phyloP scores from a whole-genome alignment of 2,113 vertebrate genomes.

The Sphyrna mokarran region DNA sequence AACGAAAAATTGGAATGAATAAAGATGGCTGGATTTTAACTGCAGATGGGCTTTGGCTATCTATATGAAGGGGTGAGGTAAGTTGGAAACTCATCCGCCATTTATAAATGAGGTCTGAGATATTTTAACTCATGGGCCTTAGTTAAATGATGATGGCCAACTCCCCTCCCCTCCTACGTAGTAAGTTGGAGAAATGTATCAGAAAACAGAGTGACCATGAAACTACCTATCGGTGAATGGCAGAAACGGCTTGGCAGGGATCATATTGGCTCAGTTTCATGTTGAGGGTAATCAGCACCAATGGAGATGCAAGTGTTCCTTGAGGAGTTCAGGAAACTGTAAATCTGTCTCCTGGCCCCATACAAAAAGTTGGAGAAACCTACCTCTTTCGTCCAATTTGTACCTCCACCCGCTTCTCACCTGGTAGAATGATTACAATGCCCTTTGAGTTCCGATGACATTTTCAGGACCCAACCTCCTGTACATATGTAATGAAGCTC shows the following conservation, averaged over 20 bases:
- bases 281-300: not conserved
- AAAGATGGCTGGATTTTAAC: not conserved
- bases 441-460: not conserved
- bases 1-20: conserved; percentile 5
- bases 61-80: not conserved
- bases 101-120: not conserved
- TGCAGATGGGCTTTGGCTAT: not conserved
- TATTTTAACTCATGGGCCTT: not conserved
- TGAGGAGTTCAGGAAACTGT: not conserved
- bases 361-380: not conserved
- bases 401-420: not conserved
- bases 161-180: not conserved
- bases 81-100: not conserved
- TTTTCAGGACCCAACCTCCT: not conserved
- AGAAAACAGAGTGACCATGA: not conserved
- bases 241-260: not conserved
- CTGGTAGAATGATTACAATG: not conserved
- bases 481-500: not conserved
- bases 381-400: not conserved
- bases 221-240: not conserved
- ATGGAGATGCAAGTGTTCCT: not conserved
- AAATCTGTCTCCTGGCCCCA: not conserved
- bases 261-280: not conserved
- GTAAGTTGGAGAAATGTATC: not conserved
- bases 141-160: not conserved